phyloP scores from a whole-genome alignment of 2,113 vertebrate species.

The Elaphurus davidianus region DNA sequence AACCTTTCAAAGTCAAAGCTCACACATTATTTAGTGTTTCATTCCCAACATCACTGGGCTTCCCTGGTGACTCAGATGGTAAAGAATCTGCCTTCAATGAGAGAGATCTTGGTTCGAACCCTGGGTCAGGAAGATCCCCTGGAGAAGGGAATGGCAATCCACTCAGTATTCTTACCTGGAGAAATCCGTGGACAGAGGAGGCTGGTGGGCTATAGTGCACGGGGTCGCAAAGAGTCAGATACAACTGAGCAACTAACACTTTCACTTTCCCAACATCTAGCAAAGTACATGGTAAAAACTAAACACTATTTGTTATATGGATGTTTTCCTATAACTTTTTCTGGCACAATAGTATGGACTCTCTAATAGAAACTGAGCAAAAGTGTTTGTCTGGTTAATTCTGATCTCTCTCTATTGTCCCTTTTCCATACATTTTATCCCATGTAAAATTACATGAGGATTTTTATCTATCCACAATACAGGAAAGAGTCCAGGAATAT shows the following conservation, averaged over 20 bases:
- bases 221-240: background rate
- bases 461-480: background rate
- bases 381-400: background rate
- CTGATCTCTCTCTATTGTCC: background rate
- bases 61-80: background rate
- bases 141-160: background rate
- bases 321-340: background rate
- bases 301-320: background rate
- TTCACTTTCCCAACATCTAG: background rate
- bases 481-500: background rate
- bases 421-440: background rate
- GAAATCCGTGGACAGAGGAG: background rate
- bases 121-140: background rate
- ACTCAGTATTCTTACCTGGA: background rate
- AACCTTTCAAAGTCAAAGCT: background rate
- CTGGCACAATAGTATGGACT: background rate
- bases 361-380: background rate
- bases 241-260: background rate
- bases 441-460: background rate
- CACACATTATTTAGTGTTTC: background rate
- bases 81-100: background rate
- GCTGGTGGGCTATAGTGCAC: background rate
- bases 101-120: background rate
- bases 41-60: background rate
- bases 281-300: background rate